phyloP scores from a whole-genome alignment of 2,797 vertebrate species.

The Synaphobranchus kaupii region DNA sequence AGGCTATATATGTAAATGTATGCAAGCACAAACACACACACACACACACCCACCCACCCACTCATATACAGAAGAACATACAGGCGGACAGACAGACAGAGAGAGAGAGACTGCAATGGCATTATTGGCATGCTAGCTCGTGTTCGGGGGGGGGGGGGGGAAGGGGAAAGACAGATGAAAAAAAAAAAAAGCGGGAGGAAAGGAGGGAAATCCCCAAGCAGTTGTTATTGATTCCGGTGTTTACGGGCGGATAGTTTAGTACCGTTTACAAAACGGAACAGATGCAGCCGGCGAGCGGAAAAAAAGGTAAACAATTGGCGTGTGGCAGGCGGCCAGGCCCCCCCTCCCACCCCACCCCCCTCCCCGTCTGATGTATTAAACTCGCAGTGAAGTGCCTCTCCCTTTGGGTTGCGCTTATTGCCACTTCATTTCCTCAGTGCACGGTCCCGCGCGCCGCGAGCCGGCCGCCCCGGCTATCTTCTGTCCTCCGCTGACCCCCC shows the following conservation, averaged over 20 bases:
- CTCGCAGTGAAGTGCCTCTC: conserved; percentile 94
- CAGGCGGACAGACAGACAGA: neutral
- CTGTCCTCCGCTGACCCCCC: conserved; percentile 86
- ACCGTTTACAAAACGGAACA: conserved; percentile 98
- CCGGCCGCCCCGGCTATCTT: conserved; percentile 79
- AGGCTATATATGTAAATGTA: neutral
- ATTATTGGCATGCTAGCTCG: conserved; percentile 65
- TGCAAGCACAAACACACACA: neutral
- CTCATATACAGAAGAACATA: neutral
- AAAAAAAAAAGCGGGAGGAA: conserved; percentile 55
- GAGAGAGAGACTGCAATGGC: conserved; percentile 39
- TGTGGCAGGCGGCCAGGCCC: conserved; percentile 93
- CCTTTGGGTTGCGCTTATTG: conserved; percentile 96
- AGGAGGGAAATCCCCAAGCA: conserved; percentile 88
- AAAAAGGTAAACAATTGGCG: conserved; percentile 99
- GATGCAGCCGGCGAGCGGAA: conserved; percentile 92
- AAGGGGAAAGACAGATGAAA: conserved; percentile 62
- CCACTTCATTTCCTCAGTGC: conserved; percentile 95
- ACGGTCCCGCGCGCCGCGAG: conserved; percentile 68
- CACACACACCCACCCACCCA: neutral
- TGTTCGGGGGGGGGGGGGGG: conserved; percentile 70
- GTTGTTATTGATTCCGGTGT: conserved; percentile 98
- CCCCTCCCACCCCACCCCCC: conserved; percentile 82
- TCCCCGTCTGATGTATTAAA: conserved; percentile 94
- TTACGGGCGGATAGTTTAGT: conserved; percentile 94